Evolutionary conservation across 2,888 invertebrate genomes (phyloP).

Genomic region (Hypomecis punctinalis): DNA sequence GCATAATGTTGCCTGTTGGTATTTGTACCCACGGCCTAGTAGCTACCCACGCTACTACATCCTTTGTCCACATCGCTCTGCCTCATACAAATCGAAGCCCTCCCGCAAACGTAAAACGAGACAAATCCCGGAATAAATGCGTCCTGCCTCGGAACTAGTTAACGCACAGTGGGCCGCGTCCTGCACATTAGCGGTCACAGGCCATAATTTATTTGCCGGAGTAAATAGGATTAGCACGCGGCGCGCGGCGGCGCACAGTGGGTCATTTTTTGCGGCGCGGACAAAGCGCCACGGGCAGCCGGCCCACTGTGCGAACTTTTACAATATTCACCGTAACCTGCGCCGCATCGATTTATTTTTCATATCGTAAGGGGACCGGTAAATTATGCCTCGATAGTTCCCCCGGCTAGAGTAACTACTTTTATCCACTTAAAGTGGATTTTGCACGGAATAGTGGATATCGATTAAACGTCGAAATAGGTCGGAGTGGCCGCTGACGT

Average conservation of each 20-base stretch:
- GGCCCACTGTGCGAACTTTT: conserved; percentile 38
- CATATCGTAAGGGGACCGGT: conserved; percentile 42
- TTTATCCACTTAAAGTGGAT: conserved; percentile 25
- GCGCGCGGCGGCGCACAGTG: conserved; percentile 59
- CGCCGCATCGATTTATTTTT: conserved; percentile 43
- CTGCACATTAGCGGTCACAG: conserved; percentile 64
- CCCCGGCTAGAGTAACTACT: conserved; percentile 33
- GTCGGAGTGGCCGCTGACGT: conserved; percentile 34
- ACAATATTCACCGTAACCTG: conserved; percentile 42
- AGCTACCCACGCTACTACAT: conserved; percentile 1
- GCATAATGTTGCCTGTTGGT: neutral
- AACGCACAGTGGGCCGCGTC: conserved; percentile 60
- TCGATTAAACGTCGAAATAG: conserved; percentile 40
- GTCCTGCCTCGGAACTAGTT: conserved; percentile 52
- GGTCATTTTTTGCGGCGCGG: conserved; percentile 68
- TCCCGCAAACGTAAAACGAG: conserved; percentile 53
- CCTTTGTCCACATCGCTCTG: neutral
- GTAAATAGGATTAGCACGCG: conserved; percentile 81
- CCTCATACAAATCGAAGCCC: conserved; percentile 43
- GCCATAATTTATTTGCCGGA: conserved; percentile 76
- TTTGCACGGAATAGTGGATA: conserved; percentile 25
- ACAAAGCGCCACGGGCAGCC: conserved; percentile 53
- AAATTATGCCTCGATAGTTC: conserved; percentile 39
- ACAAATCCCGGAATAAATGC: conserved; percentile 60
- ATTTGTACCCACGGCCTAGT: neutral